phyloP scores from a whole-genome alignment of 2,797 vertebrate species.

The Sebastes kiyomatsui region DNA sequence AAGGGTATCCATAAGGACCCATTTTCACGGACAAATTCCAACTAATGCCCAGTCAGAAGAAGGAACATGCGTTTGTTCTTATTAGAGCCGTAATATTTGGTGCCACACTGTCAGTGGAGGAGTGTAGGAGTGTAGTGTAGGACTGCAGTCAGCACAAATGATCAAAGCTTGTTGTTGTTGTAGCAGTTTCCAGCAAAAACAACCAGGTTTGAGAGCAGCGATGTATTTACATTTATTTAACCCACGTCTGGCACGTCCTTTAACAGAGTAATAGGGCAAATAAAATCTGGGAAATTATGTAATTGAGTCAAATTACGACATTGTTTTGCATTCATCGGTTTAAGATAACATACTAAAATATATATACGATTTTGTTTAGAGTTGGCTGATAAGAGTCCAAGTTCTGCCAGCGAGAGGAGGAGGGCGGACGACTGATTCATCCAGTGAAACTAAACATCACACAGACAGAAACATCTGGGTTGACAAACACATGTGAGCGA shows the following conservation, averaged over 20 bases:
- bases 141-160: background rate
- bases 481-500: constrained; percentile 10
- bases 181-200: background rate
- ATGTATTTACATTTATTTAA: constrained; percentile 1
- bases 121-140: background rate
- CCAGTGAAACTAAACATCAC: constrained; percentile 19
- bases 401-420: background rate
- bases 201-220: constrained; percentile 4
- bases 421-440: background rate
- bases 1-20: too few relatives aligned
- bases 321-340: background rate
- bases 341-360: background rate
- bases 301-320: background rate
- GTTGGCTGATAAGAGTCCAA: background rate
- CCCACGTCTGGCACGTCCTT: background rate
- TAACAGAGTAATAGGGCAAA: background rate
- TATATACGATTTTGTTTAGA: background rate
- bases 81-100: constrained; percentile 4
- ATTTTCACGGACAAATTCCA: background rate
- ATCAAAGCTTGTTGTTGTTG: constrained; percentile 13
- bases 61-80: background rate
- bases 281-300: background rate
- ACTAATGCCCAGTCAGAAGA: background rate
- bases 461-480: background rate
- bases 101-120: background rate